Conservation (phyloP, 2,888 invertebrate genomes). For the Drosophila mettleri region DNA sequence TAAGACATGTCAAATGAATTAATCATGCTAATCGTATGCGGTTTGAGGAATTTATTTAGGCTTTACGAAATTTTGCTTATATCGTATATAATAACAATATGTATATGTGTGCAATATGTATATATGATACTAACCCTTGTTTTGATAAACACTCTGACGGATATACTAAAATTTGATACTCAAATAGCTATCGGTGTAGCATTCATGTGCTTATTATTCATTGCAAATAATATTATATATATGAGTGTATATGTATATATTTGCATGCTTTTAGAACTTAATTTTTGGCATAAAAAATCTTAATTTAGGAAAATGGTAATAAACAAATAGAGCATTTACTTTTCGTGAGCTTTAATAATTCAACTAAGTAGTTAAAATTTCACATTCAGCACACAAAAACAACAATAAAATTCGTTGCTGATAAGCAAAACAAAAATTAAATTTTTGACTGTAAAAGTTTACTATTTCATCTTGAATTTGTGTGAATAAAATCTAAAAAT, state of each 20-base stretch:
- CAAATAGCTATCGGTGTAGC: background rate
- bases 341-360: background rate
- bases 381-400: background rate
- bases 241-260: background rate
- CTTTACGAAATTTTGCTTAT: no score
- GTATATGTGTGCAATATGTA: no score
- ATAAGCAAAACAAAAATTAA: conserved; percentile 16
- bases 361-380: conserved; percentile 1
- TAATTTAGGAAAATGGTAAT: background rate
- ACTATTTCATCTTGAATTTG: background rate
- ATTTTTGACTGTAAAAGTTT: background rate
- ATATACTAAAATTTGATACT: background rate
- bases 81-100: no score
- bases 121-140: background rate
- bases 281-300: background rate
- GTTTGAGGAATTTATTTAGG: background rate
- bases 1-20: no score
- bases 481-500: background rate
- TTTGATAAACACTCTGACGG: background rate
- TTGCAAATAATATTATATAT: no score
- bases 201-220: no score
- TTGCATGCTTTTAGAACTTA: no score
- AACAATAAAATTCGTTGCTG: background rate
- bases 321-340: background rate
- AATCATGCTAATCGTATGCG: no score